Evolutionary conservation across 2,888 invertebrate species (phyloP).

Genomic region (Callyntrura sp.): DNA sequence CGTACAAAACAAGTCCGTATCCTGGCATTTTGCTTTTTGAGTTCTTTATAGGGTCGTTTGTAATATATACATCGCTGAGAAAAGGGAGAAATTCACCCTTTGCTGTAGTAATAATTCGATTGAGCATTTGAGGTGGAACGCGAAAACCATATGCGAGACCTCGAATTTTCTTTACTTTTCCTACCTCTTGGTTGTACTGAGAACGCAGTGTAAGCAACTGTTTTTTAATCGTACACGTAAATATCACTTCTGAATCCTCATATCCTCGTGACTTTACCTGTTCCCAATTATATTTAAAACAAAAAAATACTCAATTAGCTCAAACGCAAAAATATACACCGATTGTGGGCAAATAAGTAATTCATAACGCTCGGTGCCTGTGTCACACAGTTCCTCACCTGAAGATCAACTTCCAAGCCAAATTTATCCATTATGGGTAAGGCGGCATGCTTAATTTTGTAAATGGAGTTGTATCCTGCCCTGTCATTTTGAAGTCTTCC

Average conservation of each 20-base stretch:
- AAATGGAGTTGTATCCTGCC: slow-evolving; percentile 82
- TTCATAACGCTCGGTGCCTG: not conserved
- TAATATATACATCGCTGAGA: slow-evolving; percentile 97
- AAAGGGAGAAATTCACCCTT: slow-evolving; percentile 96
- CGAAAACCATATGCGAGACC: slow-evolving; percentile 96
- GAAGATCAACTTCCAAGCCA: slow-evolving; percentile 82
- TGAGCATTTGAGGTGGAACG: slow-evolving; percentile 97
- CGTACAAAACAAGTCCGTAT: slow-evolving; percentile 84
- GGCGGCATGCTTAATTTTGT: slow-evolving; percentile 83
- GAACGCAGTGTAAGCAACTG: slow-evolving; percentile 91
- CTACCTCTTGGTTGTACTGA: slow-evolving; percentile 88
- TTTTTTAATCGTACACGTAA: slow-evolving; percentile 95
- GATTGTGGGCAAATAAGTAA: not conserved
- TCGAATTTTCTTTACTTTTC: slow-evolving; percentile 97
- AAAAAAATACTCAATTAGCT: too few relatives aligned
- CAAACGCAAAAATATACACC: not conserved
- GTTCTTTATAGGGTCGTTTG: slow-evolving; percentile 96
- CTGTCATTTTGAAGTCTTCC: slow-evolving; percentile 87
- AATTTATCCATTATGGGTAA: slow-evolving; percentile 83
- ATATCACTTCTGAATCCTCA: slow-evolving; percentile 89
- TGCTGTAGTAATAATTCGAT: slow-evolving; percentile 96
- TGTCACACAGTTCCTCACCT: slow-evolving; percentile 67
- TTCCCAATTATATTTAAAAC: slow-evolving; percentile 45
- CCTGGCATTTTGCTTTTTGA: slow-evolving; percentile 93
- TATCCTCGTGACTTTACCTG: slow-evolving; percentile 81